Conservation (phyloP, 2,888 invertebrate species). For the Archaeoteleia sp. region DNA sequence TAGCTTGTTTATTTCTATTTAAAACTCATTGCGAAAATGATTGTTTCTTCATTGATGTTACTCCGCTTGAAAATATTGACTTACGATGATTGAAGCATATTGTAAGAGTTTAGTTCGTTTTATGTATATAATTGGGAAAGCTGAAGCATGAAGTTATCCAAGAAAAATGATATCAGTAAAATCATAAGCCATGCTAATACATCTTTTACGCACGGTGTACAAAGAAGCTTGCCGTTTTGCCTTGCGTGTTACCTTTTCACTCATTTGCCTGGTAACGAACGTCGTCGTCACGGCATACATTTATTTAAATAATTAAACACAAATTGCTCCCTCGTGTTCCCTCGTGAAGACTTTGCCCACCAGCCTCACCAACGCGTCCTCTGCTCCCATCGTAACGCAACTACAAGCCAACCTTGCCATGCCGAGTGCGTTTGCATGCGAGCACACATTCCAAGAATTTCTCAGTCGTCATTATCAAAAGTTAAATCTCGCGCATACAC, state of each 20-base stretch:
- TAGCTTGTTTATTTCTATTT: no score
- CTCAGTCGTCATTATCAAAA: slow-evolving; percentile 56
- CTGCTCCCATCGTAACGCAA: slow-evolving; percentile 45
- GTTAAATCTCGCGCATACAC: slow-evolving; percentile 54
- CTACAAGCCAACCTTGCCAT: slow-evolving; percentile 46
- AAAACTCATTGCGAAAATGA: no score
- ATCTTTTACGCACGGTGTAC: slow-evolving; percentile 43
- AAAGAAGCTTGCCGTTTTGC: slow-evolving; percentile 53
- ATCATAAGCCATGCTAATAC: slow-evolving; percentile 44
- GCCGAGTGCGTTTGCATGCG: slow-evolving; percentile 65
- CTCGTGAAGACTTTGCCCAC: slow-evolving; percentile 38
- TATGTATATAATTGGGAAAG: slow-evolving; percentile 38
- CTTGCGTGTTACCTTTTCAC: slow-evolving; percentile 70
- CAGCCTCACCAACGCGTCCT: slow-evolving; percentile 35
- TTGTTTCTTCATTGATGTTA: no score
- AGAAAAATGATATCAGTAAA: slow-evolving; percentile 45
- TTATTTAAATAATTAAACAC: slow-evolving; percentile 73
- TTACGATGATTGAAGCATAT: no score
- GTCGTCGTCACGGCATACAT: slow-evolving; percentile 66
- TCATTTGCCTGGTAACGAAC: slow-evolving; percentile 71
- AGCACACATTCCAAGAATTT: slow-evolving; percentile 67
- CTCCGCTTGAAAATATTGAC: no score
- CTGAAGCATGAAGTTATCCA: slow-evolving; percentile 35
- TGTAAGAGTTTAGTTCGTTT: background rate
- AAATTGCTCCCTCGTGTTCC: slow-evolving; percentile 56